A percentile compares a stretch with the other conserved stretches of the same genome.
phyloP scores from a whole-genome alignment of 2,113 vertebrate genomes.

The Embiotoca jacksoni region DNA sequence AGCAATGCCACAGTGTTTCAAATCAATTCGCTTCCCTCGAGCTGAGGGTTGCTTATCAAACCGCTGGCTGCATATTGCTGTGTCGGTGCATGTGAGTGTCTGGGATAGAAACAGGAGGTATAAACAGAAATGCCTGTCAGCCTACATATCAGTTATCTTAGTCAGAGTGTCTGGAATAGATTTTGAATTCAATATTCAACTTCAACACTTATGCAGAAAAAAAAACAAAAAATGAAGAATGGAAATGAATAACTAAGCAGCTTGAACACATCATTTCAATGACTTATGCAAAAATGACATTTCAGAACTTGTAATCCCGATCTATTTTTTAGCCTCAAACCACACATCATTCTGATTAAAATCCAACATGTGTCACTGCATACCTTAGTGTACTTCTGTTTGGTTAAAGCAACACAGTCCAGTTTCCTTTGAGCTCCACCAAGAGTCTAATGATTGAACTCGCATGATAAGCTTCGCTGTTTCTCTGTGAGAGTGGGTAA shows the following conservation, averaged over 20 bases:
- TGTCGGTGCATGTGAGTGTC: not conserved
- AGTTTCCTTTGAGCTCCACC: constrained; percentile 51
- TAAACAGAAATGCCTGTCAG: not conserved
- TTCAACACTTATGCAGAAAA: no score
- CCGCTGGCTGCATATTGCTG: constrained; percentile 32
- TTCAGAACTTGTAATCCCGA: no score
- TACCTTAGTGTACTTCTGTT: not conserved
- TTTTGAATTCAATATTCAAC: not conserved
- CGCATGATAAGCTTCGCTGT: constrained; percentile 14
- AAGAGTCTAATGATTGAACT: constrained; percentile 41
- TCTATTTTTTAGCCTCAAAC: not conserved
- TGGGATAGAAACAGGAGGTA: no score
- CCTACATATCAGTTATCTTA: not conserved
- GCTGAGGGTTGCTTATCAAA: constrained; percentile 11
- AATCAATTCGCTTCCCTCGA: constrained; percentile 37
- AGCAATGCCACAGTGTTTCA: constrained; percentile 37
- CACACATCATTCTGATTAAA: not conserved
- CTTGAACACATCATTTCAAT: no score
- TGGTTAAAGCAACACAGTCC: constrained; percentile 12
- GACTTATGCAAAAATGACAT: no score
- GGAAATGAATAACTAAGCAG: no score
- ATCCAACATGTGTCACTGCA: not conserved
- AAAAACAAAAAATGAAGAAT: no score
- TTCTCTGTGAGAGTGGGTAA: constrained; percentile 28
- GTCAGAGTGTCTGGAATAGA: not conserved